phyloP scores from a whole-genome alignment of 1,140 invertebrate species.

The Sarcophaga peregrina region DNA sequence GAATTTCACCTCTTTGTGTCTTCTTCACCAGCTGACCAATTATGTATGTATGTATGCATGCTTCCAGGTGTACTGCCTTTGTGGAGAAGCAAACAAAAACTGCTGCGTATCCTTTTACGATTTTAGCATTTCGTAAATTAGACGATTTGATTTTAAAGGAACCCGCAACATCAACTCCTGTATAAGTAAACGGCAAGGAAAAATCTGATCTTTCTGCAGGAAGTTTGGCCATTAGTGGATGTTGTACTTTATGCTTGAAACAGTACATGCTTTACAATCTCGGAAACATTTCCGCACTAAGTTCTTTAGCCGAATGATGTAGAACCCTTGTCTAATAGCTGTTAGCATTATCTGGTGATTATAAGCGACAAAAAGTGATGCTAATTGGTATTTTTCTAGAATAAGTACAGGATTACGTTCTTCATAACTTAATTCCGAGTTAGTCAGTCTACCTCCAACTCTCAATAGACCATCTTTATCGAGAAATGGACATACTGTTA shows the following conservation, averaged over 20 bases:
- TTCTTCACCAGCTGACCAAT: too few relatives aligned
- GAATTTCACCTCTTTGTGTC: too few relatives aligned
- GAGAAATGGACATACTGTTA: background rate
- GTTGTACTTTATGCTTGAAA: background rate
- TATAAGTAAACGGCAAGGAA: slow-evolving; percentile 46
- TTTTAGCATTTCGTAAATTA: background rate
- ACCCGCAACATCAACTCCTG: slow-evolving; percentile 49
- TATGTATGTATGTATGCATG: too few relatives aligned
- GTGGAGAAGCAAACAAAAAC: slow-evolving; percentile 22
- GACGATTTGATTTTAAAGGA: slow-evolving; percentile 32
- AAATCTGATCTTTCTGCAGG: slow-evolving; percentile 44
- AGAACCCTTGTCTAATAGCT: slow-evolving; percentile 5
- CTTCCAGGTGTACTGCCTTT: slow-evolving; percentile 4
- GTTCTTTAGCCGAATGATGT: background rate
- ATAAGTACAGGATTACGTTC: slow-evolving; percentile 9
- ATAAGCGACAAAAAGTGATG: background rate
- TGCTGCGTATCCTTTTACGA: background rate
- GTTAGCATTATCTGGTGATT: slow-evolving; percentile 18
- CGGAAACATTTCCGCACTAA: background rate
- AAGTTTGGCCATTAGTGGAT: slow-evolving; percentile 43
- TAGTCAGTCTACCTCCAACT: background rate
- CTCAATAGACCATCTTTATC: background rate
- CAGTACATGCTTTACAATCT: background rate
- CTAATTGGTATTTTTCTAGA: background rate
- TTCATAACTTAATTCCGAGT: background rate